These are phyloP conservation scores for Pomacea maculata DNA, from an alignment of 1,140 invertebrate species.

Conservation along the genomic window DNA sequence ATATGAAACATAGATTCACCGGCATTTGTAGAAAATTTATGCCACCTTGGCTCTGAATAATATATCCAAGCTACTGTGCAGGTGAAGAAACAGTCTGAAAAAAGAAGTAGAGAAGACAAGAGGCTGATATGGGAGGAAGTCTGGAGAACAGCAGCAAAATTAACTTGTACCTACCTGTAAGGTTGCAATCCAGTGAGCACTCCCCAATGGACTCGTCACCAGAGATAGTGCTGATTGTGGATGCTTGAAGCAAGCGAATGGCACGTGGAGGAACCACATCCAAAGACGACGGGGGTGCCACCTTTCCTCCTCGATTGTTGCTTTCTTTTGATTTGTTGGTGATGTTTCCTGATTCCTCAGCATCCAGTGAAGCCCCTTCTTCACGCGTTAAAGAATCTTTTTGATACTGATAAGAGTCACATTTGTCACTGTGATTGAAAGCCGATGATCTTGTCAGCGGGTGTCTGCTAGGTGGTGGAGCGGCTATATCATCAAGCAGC, in stretches of 20 bases:
- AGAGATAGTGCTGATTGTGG: conserved; percentile 33
- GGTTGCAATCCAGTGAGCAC: conserved; percentile 46
- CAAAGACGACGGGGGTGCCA: conserved; percentile 34
- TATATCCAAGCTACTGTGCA: neutral
- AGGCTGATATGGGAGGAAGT: neutral
- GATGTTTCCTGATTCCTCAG: too few relatives aligned
- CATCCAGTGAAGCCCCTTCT: too few relatives aligned
- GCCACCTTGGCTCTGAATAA: too few relatives aligned
- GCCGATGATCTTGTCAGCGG: too few relatives aligned
- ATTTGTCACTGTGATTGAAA: too few relatives aligned
- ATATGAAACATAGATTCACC: too few relatives aligned
- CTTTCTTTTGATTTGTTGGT: neutral
- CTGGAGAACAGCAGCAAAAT: neutral
- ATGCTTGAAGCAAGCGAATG: conserved; percentile 25
- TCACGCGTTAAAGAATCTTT: too few relatives aligned
- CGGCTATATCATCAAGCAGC: too few relatives aligned
- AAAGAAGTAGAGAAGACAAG: neutral
- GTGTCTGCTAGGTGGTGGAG: too few relatives aligned
- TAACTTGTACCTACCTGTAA: conserved; percentile 39
- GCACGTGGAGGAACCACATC: conserved; percentile 31
- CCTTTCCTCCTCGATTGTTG: conserved; percentile 4
- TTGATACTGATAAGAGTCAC: too few relatives aligned
- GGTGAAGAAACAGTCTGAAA: neutral
- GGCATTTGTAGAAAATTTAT: too few relatives aligned
- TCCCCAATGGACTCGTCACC: conserved; percentile 50